phyloP scores from a whole-genome alignment of 2,888 invertebrate genomes.

The Gandaritis pyraliata region DNA sequence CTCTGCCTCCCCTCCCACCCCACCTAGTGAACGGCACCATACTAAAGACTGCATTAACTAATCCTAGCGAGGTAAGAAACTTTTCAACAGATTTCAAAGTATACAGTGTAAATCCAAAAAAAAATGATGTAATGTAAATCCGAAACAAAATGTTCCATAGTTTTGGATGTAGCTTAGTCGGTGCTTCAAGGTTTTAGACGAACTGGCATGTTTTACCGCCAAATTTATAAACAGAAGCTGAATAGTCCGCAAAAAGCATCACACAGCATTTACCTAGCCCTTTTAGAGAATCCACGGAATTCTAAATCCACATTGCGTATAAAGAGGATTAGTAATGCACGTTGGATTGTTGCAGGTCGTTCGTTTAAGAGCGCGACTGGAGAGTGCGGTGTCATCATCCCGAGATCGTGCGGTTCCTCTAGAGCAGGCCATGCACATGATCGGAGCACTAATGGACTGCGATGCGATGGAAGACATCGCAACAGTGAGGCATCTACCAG shows the following conservation, averaged over 20 bases:
- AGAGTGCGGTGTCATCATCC: slow-evolving; percentile 94
- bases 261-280: too few relatives aligned
- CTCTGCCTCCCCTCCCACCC: slow-evolving; percentile 86
- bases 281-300: too few relatives aligned
- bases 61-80: slow-evolving; percentile 91
- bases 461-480: slow-evolving; percentile 98
- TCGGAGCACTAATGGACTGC: slow-evolving; percentile 96
- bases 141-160: not conserved
- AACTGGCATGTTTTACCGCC: slow-evolving; percentile 15
- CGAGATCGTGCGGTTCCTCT: slow-evolving; percentile 92
- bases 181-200: not conserved
- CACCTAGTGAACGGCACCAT: slow-evolving; percentile 96
- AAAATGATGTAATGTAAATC: too few relatives aligned
- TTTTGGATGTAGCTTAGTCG: too few relatives aligned
- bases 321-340: slow-evolving; percentile 21
- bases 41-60: slow-evolving; percentile 96
- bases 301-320: too few relatives aligned
- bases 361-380: slow-evolving; percentile 93
- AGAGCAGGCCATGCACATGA: slow-evolving; percentile 94
- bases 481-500: slow-evolving; percentile 95
- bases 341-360: slow-evolving; percentile 81
- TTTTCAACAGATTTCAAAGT: slow-evolving; percentile 17
- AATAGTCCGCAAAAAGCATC: too few relatives aligned
- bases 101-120: not conserved
- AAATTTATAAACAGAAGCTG: too few relatives aligned